Percentiles rank a stretch among this genome's conserved stretches.
These are phyloP conservation scores for Setophaga kirtlandii DNA, from an alignment of 2,113 vertebrate genomes.

Conservation along the genomic window DNA sequence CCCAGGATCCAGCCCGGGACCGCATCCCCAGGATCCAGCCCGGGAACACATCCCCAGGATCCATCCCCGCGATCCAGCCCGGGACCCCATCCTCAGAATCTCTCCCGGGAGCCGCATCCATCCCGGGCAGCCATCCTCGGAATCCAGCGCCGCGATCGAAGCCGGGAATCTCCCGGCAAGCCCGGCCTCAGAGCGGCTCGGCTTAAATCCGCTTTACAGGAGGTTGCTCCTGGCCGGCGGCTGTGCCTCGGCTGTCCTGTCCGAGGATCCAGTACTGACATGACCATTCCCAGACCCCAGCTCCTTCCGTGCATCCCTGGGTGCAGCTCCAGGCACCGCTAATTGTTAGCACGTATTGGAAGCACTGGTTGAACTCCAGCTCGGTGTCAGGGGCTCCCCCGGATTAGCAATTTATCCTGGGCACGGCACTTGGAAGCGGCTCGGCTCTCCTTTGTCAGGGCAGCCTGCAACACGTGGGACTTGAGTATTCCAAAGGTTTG, in stretches of 20 bases:
- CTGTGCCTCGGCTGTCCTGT: background rate
- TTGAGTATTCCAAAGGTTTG: background rate
- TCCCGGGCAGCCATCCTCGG: too few species aligned
- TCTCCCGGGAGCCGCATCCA: background rate
- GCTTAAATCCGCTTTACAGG: accelerated
- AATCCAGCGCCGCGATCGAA: background rate
- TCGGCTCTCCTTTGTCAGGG: background rate
- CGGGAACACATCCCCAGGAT: background rate
- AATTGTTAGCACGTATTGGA: background rate
- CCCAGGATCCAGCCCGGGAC: too few species aligned
- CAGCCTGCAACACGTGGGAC: background rate
- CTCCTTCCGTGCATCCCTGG: background rate
- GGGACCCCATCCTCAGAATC: background rate
- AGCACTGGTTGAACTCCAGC: background rate
- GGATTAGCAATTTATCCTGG: background rate
- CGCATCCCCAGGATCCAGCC: background rate
- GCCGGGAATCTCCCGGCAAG: background rate
- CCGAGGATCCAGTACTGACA: background rate
- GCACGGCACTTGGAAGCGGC: background rate
- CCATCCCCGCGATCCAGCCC: background rate
- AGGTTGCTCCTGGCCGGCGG: background rate
- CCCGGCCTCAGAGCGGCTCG: background rate
- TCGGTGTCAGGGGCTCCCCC: background rate
- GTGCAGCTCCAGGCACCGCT: background rate
- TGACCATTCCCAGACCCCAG: accelerated